Evolutionary conservation across 2,888 invertebrate genomes (phyloP).

Genomic region (Sabatieria punctata): DNA sequence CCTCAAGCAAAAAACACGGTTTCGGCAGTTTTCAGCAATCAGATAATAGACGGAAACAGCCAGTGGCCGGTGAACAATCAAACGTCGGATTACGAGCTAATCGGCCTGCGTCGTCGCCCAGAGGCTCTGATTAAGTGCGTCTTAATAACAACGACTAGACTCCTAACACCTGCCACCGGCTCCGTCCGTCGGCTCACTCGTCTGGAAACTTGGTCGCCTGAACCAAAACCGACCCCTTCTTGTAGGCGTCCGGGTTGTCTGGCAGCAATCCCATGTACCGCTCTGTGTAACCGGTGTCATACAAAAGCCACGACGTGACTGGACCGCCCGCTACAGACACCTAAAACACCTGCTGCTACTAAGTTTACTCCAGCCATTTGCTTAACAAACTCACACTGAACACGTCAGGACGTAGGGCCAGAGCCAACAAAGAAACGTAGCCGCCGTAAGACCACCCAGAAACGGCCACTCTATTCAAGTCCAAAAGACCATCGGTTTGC

Average conservation of each 20-base stretch:
- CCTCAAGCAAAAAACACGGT: constrained; percentile 29
- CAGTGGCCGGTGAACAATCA: too few species aligned
- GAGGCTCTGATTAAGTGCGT: too few species aligned
- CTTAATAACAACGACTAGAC: too few species aligned
- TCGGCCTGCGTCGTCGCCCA: too few species aligned
- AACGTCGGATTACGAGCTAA: too few species aligned
- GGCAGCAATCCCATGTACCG: constrained; percentile 79
- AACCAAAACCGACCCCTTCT: constrained; percentile 62
- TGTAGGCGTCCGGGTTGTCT: constrained; percentile 58
- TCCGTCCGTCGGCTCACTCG: too few species aligned
- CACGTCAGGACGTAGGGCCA: constrained; percentile 74
- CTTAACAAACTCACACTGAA: constrained; percentile 63
- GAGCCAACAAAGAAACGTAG: constrained; percentile 80
- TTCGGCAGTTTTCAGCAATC: too few species aligned
- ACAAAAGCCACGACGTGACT: constrained; percentile 87
- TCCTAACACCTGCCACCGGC: too few species aligned
- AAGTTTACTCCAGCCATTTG: too few species aligned
- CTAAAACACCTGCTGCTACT: constrained; percentile 32
- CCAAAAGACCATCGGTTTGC: constrained; percentile 60
- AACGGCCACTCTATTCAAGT: constrained; percentile 75
- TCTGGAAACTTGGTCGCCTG: constrained; percentile 74
- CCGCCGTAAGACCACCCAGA: constrained; percentile 99
- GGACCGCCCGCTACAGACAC: constrained; percentile 86
- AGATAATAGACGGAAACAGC: too few species aligned
- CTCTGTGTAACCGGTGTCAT: constrained; percentile 97